A percentile compares a stretch with the other conserved stretches of the same genome.
phyloP scores from a whole-genome alignment of 2,113 vertebrate species.

The Falco punctatus region DNA sequence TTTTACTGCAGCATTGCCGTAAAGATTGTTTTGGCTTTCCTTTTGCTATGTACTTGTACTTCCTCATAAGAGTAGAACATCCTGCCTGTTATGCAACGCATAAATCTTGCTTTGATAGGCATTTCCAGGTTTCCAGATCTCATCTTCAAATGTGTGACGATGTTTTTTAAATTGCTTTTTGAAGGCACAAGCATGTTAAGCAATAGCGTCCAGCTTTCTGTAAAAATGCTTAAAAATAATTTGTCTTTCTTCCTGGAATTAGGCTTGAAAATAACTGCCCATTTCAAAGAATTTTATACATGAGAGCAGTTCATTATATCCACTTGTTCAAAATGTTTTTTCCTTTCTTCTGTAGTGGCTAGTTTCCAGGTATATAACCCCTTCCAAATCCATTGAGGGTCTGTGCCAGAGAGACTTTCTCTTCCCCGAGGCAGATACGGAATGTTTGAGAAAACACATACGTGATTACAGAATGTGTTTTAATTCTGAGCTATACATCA shows the following conservation, averaged over 20 bases:
- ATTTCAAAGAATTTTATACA: slow-evolving; percentile 49
- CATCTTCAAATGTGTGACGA: not conserved
- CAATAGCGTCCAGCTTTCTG: slow-evolving; percentile 17
- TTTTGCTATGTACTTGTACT: slow-evolving; percentile 57
- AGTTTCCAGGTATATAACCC: slow-evolving; percentile 58
- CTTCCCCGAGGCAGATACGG: slow-evolving; percentile 53
- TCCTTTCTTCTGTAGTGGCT: slow-evolving; percentile 56
- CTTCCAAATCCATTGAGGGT: slow-evolving; percentile 45
- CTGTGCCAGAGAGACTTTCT: slow-evolving; percentile 61
- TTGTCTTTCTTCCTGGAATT: slow-evolving; percentile 24
- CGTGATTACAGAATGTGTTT: slow-evolving; percentile 37
- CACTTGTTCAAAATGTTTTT: slow-evolving; percentile 63
- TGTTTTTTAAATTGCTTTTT: not conserved
- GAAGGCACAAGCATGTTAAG: slow-evolving; percentile 32
- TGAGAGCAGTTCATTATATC: slow-evolving; percentile 39
- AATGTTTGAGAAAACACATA: slow-evolving; percentile 60
- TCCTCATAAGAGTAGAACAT: slow-evolving; percentile 61
- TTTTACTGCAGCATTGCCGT: slow-evolving; percentile 42
- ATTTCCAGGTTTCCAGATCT: slow-evolving; percentile 63
- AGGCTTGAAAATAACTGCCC: slow-evolving; percentile 10
- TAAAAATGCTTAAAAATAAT: slow-evolving; percentile 31
- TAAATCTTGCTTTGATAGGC: slow-evolving; percentile 69
- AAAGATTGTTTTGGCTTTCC: slow-evolving; percentile 58
- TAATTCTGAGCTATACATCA: slow-evolving; percentile 33
- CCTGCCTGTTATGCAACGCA: slow-evolving; percentile 61